Evolutionary conservation across 2,888 invertebrate genomes (phyloP).

Genomic region (Ptycholaimellus sp.): DNA sequence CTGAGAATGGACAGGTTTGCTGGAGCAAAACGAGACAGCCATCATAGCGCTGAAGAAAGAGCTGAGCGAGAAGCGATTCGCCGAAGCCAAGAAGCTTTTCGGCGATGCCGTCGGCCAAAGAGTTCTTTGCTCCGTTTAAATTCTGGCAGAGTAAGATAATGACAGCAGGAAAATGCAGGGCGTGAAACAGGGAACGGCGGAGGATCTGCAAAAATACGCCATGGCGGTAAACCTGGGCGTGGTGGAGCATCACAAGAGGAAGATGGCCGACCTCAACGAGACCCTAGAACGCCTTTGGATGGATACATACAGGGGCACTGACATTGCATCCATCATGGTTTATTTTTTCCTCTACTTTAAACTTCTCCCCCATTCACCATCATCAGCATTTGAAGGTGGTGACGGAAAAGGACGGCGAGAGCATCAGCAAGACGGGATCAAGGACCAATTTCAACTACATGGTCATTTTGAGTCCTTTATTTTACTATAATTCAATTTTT

Average conservation of each 20-base stretch:
- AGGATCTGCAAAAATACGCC: conserved; percentile 54
- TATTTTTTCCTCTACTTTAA: conserved; percentile 6
- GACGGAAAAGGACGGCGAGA: conserved; percentile 2
- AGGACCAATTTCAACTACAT: not conserved
- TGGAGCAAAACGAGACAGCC: no score
- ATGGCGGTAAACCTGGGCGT: conserved; percentile 59
- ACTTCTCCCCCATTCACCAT: not conserved
- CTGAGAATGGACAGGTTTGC: no score
- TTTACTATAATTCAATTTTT: conserved; percentile 2
- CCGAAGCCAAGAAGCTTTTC: no score
- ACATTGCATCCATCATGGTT: conserved; percentile 84
- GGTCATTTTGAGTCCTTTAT: not conserved
- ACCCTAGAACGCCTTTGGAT: conserved; percentile 62
- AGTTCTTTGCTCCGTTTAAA: no score
- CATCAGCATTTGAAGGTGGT: not conserved
- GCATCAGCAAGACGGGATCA: conserved; percentile 1
- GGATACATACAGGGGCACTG: conserved; percentile 58
- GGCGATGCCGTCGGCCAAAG: no score
- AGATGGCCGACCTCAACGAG: conserved; percentile 75
- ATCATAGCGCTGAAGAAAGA: no score
- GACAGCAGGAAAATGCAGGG: no score
- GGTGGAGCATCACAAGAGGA: conserved; percentile 62
- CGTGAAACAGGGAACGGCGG: no score
- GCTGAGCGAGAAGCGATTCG: no score
- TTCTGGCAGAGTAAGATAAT: no score